Base-by-base conservation (phyloP, 2,797 vertebrate genomes). In the Danio albolineatus region DNA sequence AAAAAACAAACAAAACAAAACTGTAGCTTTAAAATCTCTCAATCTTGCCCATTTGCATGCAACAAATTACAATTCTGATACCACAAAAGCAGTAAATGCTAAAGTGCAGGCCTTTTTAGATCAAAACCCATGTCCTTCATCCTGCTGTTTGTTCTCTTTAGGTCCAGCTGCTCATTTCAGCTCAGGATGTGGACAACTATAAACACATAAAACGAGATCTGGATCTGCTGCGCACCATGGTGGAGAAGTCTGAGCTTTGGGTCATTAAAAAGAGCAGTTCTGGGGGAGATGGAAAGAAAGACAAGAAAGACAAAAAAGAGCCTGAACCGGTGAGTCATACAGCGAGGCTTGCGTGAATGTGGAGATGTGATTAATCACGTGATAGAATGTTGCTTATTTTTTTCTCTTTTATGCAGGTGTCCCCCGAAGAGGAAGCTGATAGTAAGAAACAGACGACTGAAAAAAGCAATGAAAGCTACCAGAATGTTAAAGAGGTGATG, bases 211-310 rank as follows among this genome's bases (percentile, higher is more conserved):
- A 98, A 54, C 93, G 93, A 0, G 96, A 99, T 87, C 92, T 99
- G 88, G 98, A 99, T 88, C 95, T 95, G 0, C 95, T 99, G 16
- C 93, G 98, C 54, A 98, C 91, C 0, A 95, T 98, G 94, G 98
- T 98, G 85, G 98, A 99, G 90, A 99, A 99, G 79, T 99, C 98
- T 0, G 98, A 99, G 85, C 95, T 99, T 57, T 99, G 98, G 98
- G 96, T 99, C 87, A 96, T 98, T 87, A 99, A 99, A 92, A 99
- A 97, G 84, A 91, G 93, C 83, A 94, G 86, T 41, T 78, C 88
- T 39, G 95, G 89, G 1, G 93, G 93, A 59, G 94, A 96, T 0
- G 93, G 93, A 0, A 91, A 95, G 75, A 93, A 97, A 83, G 97
- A 96, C 65, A 95, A 97, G 86, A 85, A 96, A 89, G 57, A 90